These are phyloP conservation scores for Orius insidiosus DNA, from an alignment of 1,140 invertebrate species.

Conservation along the genomic window DNA sequence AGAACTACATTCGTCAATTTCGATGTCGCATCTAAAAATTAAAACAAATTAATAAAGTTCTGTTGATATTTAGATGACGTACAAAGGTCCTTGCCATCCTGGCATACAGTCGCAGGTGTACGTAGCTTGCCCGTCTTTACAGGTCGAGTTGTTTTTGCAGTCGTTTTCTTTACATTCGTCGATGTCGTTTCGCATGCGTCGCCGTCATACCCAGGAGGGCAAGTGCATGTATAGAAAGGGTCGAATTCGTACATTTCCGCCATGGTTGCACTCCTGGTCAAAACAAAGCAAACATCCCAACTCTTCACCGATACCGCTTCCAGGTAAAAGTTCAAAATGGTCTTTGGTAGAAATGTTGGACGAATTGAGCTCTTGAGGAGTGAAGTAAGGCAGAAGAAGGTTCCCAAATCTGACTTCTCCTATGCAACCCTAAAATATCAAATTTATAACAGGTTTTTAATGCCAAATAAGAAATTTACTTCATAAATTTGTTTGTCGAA, in stretches of 20 bases:
- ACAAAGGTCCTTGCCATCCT: slow-evolving; percentile 47
- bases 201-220: slow-evolving; percentile 57
- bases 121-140: slow-evolving; percentile 55
- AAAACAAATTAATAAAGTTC: background rate
- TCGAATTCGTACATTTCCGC: slow-evolving; percentile 61
- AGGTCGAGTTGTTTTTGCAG: slow-evolving; percentile 58
- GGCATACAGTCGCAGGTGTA: slow-evolving; percentile 57
- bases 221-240: slow-evolving; percentile 64
- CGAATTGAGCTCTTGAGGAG: slow-evolving; percentile 50
- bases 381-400: slow-evolving; percentile 77
- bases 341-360: slow-evolving; percentile 30
- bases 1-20: slow-evolving; percentile 65
- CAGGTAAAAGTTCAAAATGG: slow-evolving; percentile 32
- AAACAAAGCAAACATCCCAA: slow-evolving; percentile 69
- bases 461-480: slow-evolving; percentile 35
- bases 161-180: slow-evolving; percentile 56
- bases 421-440: slow-evolving; percentile 56
- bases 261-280: slow-evolving; percentile 68
- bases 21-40: slow-evolving; percentile 48
- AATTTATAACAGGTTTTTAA: slow-evolving; percentile 28
- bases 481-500: too few species aligned
- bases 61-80: too few species aligned
- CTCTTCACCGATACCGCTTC: slow-evolving; percentile 18
- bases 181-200: slow-evolving; percentile 62
- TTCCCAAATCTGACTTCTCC: slow-evolving; percentile 73